Conservation (phyloP, 2,113 vertebrate species). For the Calyptommatus sinebrachiatus region DNA sequence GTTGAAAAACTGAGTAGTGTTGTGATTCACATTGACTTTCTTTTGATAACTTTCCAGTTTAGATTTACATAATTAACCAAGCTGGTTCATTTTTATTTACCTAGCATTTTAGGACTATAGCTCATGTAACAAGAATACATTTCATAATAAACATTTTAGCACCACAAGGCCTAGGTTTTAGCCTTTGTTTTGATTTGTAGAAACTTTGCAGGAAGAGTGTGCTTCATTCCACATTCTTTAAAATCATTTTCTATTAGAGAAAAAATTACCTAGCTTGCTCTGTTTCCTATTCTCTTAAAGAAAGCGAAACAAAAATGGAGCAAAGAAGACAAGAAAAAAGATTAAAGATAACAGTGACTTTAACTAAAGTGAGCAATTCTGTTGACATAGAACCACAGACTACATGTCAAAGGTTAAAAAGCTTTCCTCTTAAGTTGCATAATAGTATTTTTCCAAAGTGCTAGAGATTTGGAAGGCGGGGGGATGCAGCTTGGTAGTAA, state of each 20-base stretch:
- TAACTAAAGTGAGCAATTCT: neutral
- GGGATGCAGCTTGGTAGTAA: neutral
- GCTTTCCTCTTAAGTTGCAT: neutral
- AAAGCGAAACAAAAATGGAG: neutral
- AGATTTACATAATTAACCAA: neutral
- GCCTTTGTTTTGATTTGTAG: neutral
- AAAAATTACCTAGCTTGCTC: neutral
- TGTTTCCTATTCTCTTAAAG: neutral
- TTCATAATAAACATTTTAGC: neutral
- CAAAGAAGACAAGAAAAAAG: neutral
- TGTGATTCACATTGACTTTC: no score
- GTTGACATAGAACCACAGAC: neutral
- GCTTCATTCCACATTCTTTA: no score
- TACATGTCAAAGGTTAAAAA: neutral
- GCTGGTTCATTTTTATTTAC: neutral
- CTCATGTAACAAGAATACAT: neutral
- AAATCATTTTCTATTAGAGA: neutral
- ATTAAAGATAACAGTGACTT: neutral
- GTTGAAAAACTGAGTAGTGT: no score
- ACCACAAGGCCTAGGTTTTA: neutral
- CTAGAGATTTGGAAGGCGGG: conserved; percentile 10
- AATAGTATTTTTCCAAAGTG: conserved; percentile 41
- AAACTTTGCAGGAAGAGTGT: neutral
- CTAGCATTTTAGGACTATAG: neutral
- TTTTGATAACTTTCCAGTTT: neutral